Evolutionary conservation across 1,140 invertebrate genomes (phyloP).

Genomic region (Microplitis mediator): DNA sequence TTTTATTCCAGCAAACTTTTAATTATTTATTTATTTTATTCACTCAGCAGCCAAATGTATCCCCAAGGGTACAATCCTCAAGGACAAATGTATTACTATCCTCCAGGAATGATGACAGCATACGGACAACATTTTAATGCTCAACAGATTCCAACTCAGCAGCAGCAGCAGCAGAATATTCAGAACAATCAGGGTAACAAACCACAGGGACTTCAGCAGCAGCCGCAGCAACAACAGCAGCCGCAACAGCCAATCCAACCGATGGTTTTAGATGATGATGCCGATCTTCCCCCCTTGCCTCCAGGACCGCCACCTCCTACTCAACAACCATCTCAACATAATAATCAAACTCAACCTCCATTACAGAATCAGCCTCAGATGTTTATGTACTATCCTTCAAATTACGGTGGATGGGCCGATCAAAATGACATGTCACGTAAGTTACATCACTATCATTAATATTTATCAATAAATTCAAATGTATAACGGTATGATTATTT

Average conservation of each 20-base stretch:
- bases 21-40: neutral
- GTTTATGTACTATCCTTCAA: conserved; percentile 48
- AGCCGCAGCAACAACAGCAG: conserved; percentile 39
- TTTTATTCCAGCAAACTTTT: neutral
- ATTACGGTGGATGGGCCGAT: conserved; percentile 50
- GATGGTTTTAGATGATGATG: conserved; percentile 56
- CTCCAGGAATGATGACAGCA: conserved; percentile 54
- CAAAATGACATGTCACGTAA: conserved; percentile 52
- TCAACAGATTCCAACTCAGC: conserved; percentile 41
- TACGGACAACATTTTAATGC: conserved; percentile 52
- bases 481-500: too few species aligned
- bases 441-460: conserved; percentile 26
- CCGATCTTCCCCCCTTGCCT: conserved; percentile 58
- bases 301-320: conserved; percentile 59
- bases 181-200: conserved; percentile 12
- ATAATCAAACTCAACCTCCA: conserved; percentile 56
- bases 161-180: conserved; percentile 35
- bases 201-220: conserved; percentile 46
- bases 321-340: conserved; percentile 58
- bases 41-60: conserved; percentile 51
- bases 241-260: conserved; percentile 49
- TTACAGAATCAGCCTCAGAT: conserved; percentile 49
- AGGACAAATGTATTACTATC: conserved; percentile 56
- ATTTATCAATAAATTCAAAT: neutral
- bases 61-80: conserved; percentile 52